These are phyloP conservation scores for Gambusia affinis DNA, from an alignment of 2,113 vertebrate species.

Conservation along the genomic window DNA sequence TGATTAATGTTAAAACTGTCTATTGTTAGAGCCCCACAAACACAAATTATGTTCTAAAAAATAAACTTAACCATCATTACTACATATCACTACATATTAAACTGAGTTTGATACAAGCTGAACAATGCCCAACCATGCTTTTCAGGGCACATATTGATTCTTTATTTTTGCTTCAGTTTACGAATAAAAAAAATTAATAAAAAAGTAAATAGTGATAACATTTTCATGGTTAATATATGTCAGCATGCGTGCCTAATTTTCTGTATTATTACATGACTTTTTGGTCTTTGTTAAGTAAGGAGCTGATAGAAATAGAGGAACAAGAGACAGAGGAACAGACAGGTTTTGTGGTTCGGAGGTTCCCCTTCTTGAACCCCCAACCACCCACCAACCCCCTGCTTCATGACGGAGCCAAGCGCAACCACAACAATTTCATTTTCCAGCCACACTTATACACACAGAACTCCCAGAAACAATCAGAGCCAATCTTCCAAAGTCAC, in stretches of 20 bases:
- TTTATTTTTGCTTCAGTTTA: background rate
- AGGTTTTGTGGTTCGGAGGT: conserved; percentile 33
- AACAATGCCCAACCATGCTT: background rate
- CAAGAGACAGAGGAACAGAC: conserved; percentile 11
- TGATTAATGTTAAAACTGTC: too few relatives aligned
- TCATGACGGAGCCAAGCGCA: conserved; percentile 39
- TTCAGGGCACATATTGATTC: background rate
- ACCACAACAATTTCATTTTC: conserved; percentile 71
- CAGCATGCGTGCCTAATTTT: conserved; percentile 24
- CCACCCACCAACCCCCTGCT: background rate
- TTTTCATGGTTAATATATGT: background rate
- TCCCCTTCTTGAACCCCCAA: conserved; percentile 4
- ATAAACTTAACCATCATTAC: too few relatives aligned
- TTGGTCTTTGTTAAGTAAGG: conserved; percentile 15
- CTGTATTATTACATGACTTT: conserved; percentile 47
- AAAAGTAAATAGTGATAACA: background rate
- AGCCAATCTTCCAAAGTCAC: conserved; percentile 25
- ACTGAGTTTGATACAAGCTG: background rate
- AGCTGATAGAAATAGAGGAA: conserved; percentile 37
- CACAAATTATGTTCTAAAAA: too few relatives aligned
- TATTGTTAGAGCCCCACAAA: too few relatives aligned
- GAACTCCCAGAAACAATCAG: conserved; percentile 27
- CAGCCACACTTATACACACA: conserved; percentile 48
- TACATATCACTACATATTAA: too few relatives aligned
- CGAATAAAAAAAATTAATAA: background rate